These are phyloP conservation scores for Cheilosia urbana DNA, from an alignment of 2,888 invertebrate genomes.

Conservation along the genomic window DNA sequence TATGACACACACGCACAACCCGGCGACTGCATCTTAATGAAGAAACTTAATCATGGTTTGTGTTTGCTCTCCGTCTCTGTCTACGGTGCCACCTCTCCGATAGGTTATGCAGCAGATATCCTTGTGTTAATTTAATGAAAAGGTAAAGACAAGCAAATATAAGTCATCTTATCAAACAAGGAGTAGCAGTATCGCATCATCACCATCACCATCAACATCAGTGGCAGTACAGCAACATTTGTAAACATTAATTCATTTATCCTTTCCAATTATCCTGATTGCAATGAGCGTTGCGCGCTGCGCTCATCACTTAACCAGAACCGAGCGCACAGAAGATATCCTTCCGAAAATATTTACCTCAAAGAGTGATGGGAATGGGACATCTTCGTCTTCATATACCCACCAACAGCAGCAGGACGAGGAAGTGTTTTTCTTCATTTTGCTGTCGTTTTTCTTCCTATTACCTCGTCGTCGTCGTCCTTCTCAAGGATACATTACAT, in stretches of 20 bases:
- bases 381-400: conserved; percentile 37
- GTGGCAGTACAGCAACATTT: conserved; percentile 67
- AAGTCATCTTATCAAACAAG: conserved; percentile 70
- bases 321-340: conserved; percentile 66
- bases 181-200: conserved; percentile 39
- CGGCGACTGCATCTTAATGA: conserved; percentile 63
- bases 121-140: conserved; percentile 75
- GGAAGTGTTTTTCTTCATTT: conserved; percentile 35
- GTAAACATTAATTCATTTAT: conserved; percentile 76
- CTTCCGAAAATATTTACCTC: conserved; percentile 75
- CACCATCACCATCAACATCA: conserved; percentile 50
- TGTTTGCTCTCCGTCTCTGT: conserved; percentile 45
- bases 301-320: conserved; percentile 68
- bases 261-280: conserved; percentile 76
- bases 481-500: conserved; percentile 74
- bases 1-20: conserved; percentile 16
- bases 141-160: conserved; percentile 69
- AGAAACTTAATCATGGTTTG: conserved; percentile 70
- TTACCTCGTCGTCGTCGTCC: conserved; percentile 54
- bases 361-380: conserved; percentile 67
- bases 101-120: conserved; percentile 46
- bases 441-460: conserved; percentile 63
- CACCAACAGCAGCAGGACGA: conserved; percentile 22
- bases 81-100: conserved; percentile 7
- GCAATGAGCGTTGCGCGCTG: conserved; percentile 68